Evolutionary conservation across 1,140 invertebrate species (phyloP), one percentile per base, ranked within the genome.

Genomic region (Drosophila erecta): DNA sequence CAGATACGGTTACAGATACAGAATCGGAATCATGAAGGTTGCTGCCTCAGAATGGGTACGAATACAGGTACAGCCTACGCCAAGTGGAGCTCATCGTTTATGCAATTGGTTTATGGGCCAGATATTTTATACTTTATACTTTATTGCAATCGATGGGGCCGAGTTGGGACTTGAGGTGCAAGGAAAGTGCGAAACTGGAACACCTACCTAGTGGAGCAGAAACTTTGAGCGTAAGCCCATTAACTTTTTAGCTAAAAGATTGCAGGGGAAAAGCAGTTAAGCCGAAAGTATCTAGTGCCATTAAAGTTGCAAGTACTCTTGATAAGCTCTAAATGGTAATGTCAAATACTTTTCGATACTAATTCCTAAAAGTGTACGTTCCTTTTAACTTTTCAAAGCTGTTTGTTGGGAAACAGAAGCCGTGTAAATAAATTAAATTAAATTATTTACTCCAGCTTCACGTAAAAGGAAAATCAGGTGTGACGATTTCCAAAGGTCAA

Each of bases 61-160:
- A 67, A 44, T 38, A 65, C 64, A 65, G 75, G 80, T 84, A 84
- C 80, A 84, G 80, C 76, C 80, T 76, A 84, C 80, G 58, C 71
- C 49, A 49, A 66, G 61, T 69, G 37, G 51, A 62, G 43, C 64
- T 53, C 69, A 65, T 56, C 69, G 69, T 79, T 51, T 84, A 81
- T 81, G 75, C 66, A 83, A 84, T 83, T 77, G 64, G 53, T 71
- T 76, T 55, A 55, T 58, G 44, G 35, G 49, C 24, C 73, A 58
- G 60, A 76, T 46, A 43, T 66, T 50, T 50, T 54, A 46, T 35
- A 47, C 51, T 73, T 54, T 53, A 55, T 70, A 75, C 53, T 74
- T 55, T 53, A 56, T 70, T 20, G 27, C 33, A 22, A 69, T 47
- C 40, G 62, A 40, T 49, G 44, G 41, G 24, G 62, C 40, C 6